These are phyloP conservation scores for Myiopsitta monachus DNA, from an alignment of 2,113 vertebrate genomes.

Conservation along the genomic window DNA sequence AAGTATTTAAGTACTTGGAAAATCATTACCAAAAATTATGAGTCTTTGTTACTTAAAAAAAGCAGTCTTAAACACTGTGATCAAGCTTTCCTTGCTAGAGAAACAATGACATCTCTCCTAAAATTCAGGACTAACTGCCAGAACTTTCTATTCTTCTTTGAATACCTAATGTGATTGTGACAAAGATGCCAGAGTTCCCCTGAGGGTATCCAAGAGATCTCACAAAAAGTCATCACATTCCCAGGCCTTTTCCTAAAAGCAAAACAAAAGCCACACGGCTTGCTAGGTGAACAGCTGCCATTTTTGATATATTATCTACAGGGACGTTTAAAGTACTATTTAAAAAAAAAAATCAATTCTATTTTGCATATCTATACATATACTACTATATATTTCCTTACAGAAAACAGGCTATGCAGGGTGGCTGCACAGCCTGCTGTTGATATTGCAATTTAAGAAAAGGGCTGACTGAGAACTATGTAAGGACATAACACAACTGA, in stretches of 20 bases:
- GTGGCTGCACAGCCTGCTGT: neutral
- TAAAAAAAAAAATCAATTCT: neutral
- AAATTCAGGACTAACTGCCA: neutral
- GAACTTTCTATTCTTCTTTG: neutral
- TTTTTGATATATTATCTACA: neutral
- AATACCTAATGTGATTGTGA: neutral
- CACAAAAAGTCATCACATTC: neutral
- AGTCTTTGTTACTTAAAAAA: neutral
- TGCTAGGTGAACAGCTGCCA: neutral
- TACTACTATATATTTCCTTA: neutral
- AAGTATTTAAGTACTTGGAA: neutral
- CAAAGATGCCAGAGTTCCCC: neutral
- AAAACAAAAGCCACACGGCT: slow-evolving; percentile 1
- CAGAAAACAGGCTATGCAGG: neutral
- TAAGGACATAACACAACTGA: neutral
- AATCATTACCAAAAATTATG: neutral
- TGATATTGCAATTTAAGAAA: neutral
- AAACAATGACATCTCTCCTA: neutral
- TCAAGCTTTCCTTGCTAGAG: neutral
- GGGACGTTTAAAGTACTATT: neutral
- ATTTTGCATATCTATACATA: too few relatives aligned
- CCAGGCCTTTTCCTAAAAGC: neutral
- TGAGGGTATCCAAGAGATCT: neutral
- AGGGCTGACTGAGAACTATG: neutral
- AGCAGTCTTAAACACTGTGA: neutral